Evolutionary conservation across 2,888 invertebrate genomes (phyloP).

Genomic region (Danaus chrysippus): DNA sequence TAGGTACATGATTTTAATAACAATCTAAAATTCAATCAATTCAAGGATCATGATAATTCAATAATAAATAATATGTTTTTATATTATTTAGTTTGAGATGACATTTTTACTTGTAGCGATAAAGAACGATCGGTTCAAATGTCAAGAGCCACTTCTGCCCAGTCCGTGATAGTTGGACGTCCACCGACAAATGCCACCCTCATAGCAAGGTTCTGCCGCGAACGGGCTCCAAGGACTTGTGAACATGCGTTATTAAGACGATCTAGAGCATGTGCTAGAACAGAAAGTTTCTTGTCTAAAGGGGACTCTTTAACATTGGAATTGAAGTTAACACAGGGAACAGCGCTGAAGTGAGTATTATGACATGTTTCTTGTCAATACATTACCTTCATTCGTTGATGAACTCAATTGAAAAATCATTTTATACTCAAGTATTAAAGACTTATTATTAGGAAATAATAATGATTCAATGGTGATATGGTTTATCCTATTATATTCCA

Average conservation of each 20-base stretch:
- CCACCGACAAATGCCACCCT: slow-evolving; percentile 86
- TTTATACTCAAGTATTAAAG: background rate
- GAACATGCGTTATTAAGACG: slow-evolving; percentile 86
- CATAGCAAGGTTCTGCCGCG: slow-evolving; percentile 89
- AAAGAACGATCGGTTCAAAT: slow-evolving; percentile 72
- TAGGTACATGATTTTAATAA: too few relatives aligned
- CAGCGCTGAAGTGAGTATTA: slow-evolving; percentile 85
- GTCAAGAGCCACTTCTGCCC: slow-evolving; percentile 71
- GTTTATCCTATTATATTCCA: slow-evolving; percentile 47
- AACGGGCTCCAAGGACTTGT: slow-evolving; percentile 89
- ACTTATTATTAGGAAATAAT: background rate
- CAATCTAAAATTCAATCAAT: too few relatives aligned
- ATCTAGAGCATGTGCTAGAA: slow-evolving; percentile 87
- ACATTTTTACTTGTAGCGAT: slow-evolving; percentile 49
- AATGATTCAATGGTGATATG: background rate
- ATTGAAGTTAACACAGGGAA: slow-evolving; percentile 88
- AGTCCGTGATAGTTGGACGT: slow-evolving; percentile 73
- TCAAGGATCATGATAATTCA: too few relatives aligned
- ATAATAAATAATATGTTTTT: too few relatives aligned
- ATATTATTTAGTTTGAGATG: too few relatives aligned
- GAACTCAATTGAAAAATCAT: too few relatives aligned
- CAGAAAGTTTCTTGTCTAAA: slow-evolving; percentile 90
- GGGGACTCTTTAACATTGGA: slow-evolving; percentile 90
- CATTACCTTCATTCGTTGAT: too few relatives aligned
- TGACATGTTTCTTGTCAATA: too few relatives aligned